phyloP scores from a whole-genome alignment of 2,888 invertebrate species.

The Melinaea menophilus region DNA sequence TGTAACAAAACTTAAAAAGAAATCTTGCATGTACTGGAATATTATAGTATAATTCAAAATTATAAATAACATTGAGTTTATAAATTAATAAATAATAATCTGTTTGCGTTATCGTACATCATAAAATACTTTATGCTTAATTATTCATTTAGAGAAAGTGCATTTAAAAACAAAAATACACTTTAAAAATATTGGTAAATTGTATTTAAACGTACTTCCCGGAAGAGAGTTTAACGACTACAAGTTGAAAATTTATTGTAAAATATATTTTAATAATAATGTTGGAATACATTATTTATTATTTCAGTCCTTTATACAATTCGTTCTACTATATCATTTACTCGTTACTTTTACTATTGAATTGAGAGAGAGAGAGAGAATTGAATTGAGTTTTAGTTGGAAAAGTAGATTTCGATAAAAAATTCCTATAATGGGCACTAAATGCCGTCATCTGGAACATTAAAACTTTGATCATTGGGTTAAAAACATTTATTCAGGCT shows the following conservation, averaged over 20 bases:
- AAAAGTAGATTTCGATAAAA: neutral
- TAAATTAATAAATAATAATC: neutral
- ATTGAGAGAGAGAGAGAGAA: no score
- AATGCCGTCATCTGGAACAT: neutral
- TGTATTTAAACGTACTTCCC: slow-evolving; percentile 21
- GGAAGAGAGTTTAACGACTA: slow-evolving; percentile 20
- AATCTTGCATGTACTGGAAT: no score
- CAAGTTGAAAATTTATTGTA: slow-evolving; percentile 14
- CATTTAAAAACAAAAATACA: slow-evolving; percentile 19
- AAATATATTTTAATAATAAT: slow-evolving; percentile 12
- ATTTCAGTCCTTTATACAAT: neutral
- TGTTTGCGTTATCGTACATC: neutral
- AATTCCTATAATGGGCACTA: no score
- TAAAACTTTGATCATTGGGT: slow-evolving; percentile 1
- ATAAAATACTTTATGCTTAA: slow-evolving; percentile 12
- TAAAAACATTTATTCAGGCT: neutral
- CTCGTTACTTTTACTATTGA: no score
- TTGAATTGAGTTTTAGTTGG: no score
- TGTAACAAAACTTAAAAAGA: no score
- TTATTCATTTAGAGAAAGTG: slow-evolving; percentile 9
- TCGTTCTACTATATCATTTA: no score
- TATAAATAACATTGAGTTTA: slow-evolving; percentile 1
- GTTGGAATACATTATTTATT: neutral
- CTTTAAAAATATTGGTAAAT: slow-evolving; percentile 17
- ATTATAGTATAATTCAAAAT: neutral